Evolutionary conservation across 2,113 vertebrate genomes (phyloP), one percentile per base, ranked within the genome.

Genomic region (Proteles cristata): DNA sequence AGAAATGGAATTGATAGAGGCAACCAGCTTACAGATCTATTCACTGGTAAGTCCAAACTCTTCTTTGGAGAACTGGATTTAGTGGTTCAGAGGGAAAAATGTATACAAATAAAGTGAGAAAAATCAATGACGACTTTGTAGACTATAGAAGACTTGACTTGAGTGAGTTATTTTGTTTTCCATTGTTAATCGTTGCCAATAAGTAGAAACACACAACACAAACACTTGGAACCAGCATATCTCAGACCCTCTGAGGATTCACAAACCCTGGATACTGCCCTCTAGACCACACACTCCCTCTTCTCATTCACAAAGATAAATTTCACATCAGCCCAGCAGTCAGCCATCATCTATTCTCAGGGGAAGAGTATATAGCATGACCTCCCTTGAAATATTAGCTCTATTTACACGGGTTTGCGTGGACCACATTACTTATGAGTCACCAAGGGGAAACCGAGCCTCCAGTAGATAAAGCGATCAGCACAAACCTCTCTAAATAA

Each of bases 371-470:
- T 98, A 99, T 96, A 98, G 97, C 98, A 98, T 98, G 98, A 98
- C 98, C 98, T 99, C 98, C 96, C 96, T 99, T 99, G 98, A 99
- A 99, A 99, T 99, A 99, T 98, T 99, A 98, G 98, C 98, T 98
- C 99, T 99, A 98, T 99, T 99, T 99, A 99, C 98, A 98, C 92
- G 1, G 95, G 97, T 98, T 98, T 98, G 98, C 31, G 11, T 99
- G 98, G 98, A 98, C 96, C 98, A 98, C 98, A 98, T 99, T 99
- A 98, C 98, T 99, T 99, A 98, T 98, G 98, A 99, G 98, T 98
- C 98, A 98, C 98, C 98, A 98, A 98, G 98, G 98, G 98, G 97
- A 98, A 98, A 98, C 80, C 35, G 97, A 98, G 98, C 98, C 98
- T 98, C 97, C 81, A 89, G 98, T 98, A 99, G 98, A 99, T 99